These are phyloP conservation scores for Cryptotis parvus DNA, from an alignment of 2,113 vertebrate genomes.

Conservation along the genomic window DNA sequence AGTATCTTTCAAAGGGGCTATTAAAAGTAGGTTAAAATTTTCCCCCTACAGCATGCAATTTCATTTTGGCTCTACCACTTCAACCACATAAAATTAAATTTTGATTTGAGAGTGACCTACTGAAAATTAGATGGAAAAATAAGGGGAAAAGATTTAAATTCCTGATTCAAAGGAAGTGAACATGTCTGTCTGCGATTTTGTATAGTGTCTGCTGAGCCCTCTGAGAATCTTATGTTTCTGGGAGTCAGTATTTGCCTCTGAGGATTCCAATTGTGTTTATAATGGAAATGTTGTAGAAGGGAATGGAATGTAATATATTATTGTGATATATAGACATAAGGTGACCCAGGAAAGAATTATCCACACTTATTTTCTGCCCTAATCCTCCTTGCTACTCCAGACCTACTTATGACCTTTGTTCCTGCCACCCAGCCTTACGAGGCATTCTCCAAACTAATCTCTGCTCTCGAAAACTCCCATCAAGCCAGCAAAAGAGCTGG, in stretches of 20 bases:
- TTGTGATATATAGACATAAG: constrained; percentile 48
- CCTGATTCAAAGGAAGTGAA: constrained; percentile 61
- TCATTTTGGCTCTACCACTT: constrained; percentile 74
- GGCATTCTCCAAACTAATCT: constrained; percentile 12
- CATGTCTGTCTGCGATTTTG: constrained; percentile 72
- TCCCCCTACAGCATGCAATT: constrained; percentile 70
- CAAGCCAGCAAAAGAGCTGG: neutral
- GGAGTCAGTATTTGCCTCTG: constrained; percentile 73
- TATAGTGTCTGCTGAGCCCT: constrained; percentile 63
- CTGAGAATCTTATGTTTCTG: constrained; percentile 78
- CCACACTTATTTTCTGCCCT: constrained; percentile 44
- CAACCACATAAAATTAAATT: constrained; percentile 80
- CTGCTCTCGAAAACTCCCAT: neutral
- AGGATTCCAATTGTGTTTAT: constrained; percentile 76
- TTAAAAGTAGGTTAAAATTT: constrained; percentile 74
- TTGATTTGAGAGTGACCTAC: constrained; percentile 72
- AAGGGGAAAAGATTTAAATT: constrained; percentile 61
- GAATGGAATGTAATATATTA: constrained; percentile 79
- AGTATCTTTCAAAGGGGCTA: constrained; percentile 79
- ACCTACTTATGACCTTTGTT: neutral
- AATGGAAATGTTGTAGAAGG: constrained; percentile 75
- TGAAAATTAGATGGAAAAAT: constrained; percentile 78
- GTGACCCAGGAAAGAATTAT: constrained; percentile 58
- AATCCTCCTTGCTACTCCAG: neutral
- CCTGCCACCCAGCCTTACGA: neutral